Conservation (phyloP, 35 echinoderm and acorn worm genomes). For the Lytechinus variegatus region DNA sequence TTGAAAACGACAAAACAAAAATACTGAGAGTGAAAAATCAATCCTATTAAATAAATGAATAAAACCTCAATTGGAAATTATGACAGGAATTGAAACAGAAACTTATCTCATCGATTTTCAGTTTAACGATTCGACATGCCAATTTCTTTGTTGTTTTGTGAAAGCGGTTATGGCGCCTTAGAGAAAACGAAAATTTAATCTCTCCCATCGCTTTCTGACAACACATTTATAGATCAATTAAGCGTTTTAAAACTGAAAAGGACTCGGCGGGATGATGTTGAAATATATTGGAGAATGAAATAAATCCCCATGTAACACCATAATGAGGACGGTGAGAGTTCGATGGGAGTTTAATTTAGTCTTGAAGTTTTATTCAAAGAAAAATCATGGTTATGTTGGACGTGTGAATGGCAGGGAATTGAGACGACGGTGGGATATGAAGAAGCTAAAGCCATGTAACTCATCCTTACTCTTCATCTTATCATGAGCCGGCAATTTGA, state of each 20-base stretch:
- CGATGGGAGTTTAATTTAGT: no score
- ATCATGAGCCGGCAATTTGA: constrained; percentile 24
- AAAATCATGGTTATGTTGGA: not conserved
- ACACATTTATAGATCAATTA: not conserved
- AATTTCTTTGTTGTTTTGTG: not conserved
- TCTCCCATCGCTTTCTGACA: not conserved
- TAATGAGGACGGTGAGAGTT: not conserved
- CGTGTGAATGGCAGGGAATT: not conserved
- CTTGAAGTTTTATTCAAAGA: no score
- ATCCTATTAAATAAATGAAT: not conserved
- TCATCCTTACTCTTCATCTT: constrained; percentile 26
- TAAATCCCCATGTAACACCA: not conserved
- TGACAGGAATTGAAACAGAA: not conserved
- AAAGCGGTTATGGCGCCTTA: not conserved
- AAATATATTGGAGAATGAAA: not conserved
- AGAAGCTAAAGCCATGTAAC: not conserved
- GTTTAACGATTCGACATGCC: not conserved
- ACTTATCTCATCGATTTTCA: not conserved
- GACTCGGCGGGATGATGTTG: not conserved
- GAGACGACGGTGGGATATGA: constrained; percentile 27
- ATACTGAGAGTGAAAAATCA: not conserved
- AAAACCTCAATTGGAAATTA: not conserved
- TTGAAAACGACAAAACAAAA: not conserved
- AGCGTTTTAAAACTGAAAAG: not conserved
- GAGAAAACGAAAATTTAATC: not conserved